phyloP scores from a whole-genome alignment of 2,888 invertebrate species.

The Rugalucina vietnamica region DNA sequence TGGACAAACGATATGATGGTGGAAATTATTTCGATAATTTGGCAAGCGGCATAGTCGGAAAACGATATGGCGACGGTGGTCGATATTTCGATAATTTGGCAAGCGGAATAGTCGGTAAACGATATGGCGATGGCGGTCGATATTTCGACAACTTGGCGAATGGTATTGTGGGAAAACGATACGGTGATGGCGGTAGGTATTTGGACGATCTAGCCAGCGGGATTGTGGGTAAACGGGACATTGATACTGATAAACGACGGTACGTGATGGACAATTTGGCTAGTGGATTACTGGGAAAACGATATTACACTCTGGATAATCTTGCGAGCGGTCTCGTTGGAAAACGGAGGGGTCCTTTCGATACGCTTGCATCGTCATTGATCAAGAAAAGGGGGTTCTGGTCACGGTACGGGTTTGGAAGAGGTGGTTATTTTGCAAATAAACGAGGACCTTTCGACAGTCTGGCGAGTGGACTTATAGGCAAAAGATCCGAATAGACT shows the following conservation, averaged over 20 bases:
- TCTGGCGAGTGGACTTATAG: slow-evolving; percentile 34
- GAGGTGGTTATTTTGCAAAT: slow-evolving; percentile 17
- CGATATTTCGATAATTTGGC: slow-evolving; percentile 26
- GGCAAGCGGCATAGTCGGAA: background rate
- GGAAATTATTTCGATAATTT: background rate
- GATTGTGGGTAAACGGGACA: slow-evolving; percentile 28
- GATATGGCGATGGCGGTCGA: slow-evolving; percentile 15
- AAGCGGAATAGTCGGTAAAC: slow-evolving; percentile 32
- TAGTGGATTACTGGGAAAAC: slow-evolving; percentile 7
- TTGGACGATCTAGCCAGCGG: slow-evolving; percentile 41
- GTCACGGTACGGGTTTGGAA: background rate
- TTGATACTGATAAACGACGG: background rate
- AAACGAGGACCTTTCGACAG: slow-evolving; percentile 25
- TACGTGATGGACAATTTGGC: slow-evolving; percentile 14
- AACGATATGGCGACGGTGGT: slow-evolving; percentile 1
- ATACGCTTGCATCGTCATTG: slow-evolving; percentile 6
- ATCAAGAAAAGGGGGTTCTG: background rate
- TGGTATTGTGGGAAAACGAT: slow-evolving; percentile 35
- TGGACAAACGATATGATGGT: background rate
- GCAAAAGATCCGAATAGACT: slow-evolving; percentile 26
- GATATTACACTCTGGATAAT: background rate
- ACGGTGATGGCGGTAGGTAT: slow-evolving; percentile 13
- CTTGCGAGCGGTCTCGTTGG: slow-evolving; percentile 16
- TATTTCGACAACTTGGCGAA: slow-evolving; percentile 5
- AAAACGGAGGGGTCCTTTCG: background rate